A percentile compares a stretch with the other conserved stretches of the same genome.
Evolutionary conservation across 2,797 vertebrate genomes (phyloP).

Genomic region (Mycteria americana): DNA sequence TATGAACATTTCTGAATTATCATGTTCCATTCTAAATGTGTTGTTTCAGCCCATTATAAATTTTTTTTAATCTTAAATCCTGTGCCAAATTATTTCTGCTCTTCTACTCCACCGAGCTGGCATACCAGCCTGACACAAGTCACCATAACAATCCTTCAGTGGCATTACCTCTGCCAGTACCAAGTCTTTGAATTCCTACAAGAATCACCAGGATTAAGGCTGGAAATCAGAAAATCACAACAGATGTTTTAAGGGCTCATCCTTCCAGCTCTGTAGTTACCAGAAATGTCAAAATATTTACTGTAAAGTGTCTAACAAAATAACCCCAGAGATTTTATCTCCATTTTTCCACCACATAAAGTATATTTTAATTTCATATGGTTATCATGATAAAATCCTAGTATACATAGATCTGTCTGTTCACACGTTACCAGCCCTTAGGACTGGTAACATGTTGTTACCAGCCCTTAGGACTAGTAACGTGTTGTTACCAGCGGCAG

Average conservation of each 20-base stretch:
- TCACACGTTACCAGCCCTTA: background rate
- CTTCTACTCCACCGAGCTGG: background rate
- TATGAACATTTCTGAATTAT: background rate
- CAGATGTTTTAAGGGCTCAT: background rate
- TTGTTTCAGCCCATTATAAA: background rate
- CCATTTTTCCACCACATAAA: background rate
- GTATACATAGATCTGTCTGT: background rate
- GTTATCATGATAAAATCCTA: background rate
- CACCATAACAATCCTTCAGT: no score
- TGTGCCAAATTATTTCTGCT: background rate
- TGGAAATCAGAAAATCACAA: background rate
- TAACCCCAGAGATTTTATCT: background rate
- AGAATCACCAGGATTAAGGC: background rate
- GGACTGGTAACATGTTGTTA: no score
- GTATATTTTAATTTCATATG: background rate
- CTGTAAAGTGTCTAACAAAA: background rate
- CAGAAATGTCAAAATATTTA: background rate
- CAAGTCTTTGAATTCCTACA: background rate
- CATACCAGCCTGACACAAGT: background rate
- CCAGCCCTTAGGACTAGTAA: no score
- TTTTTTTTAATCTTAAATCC: background rate
- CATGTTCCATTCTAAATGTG: background rate
- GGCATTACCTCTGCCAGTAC: background rate
- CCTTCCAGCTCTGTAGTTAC: background rate
- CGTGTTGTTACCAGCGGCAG: background rate